These are phyloP conservation scores for Azemiops feae DNA, from an alignment of 2,113 vertebrate genomes.

Conservation along the genomic window DNA sequence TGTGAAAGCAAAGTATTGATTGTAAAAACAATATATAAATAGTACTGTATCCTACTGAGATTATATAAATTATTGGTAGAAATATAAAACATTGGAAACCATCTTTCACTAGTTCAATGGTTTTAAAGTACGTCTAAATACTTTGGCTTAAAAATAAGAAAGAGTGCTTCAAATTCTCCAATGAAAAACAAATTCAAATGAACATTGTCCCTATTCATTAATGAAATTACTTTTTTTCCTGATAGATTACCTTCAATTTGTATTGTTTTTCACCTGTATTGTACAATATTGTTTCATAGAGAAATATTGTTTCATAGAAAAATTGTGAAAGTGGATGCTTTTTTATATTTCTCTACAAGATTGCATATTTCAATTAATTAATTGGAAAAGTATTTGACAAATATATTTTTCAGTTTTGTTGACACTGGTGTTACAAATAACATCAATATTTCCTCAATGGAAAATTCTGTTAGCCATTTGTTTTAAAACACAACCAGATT, in stretches of 20 bases:
- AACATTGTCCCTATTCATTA: not conserved
- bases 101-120: not conserved
- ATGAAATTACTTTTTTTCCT: not conserved
- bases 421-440: not conserved
- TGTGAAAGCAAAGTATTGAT: no score
- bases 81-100: no score
- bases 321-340: not conserved
- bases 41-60: no score
- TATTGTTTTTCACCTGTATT: not conserved
- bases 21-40: no score
- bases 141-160: not conserved
- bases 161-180: not conserved
- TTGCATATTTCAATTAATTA: not conserved
- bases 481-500: not conserved
- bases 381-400: not conserved
- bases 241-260: not conserved
- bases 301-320: not conserved
- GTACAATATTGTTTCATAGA: not conserved
- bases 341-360: not conserved
- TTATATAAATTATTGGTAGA: no score
- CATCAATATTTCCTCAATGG: not conserved
- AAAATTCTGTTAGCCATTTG: not conserved
- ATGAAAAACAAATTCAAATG: not conserved
- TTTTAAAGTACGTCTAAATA: not conserved
- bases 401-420: not conserved